These are phyloP conservation scores for Stylophora pistillata DNA, from an alignment of 64 coral and sea anemone species.

Conservation along the genomic window DNA sequence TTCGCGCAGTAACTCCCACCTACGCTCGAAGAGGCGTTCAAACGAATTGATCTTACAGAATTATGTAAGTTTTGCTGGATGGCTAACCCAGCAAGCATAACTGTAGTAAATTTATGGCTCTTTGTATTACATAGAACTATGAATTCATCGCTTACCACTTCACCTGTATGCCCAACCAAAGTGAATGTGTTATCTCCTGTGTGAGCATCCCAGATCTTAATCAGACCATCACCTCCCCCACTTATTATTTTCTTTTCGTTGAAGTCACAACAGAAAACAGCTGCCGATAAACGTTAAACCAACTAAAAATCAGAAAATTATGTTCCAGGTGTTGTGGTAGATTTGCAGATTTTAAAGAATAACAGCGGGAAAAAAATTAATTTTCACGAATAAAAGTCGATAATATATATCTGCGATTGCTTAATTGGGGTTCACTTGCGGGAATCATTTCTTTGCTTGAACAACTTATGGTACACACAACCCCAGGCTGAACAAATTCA, in stretches of 20 bases:
- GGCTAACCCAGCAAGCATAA: too few species aligned
- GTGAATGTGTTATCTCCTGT: conserved; percentile 33
- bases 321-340: background rate
- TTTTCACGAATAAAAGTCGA: background rate
- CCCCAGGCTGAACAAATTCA: too few species aligned
- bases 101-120: background rate
- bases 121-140: background rate
- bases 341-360: too few species aligned
- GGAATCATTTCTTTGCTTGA: too few species aligned
- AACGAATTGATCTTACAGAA: too few species aligned
- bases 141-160: conserved; percentile 28
- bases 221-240: conserved; percentile 54
- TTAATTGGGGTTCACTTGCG: too few species aligned
- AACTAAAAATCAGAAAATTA: background rate
- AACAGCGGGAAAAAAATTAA: background rate
- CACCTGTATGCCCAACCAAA: conserved; percentile 52
- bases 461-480: too few species aligned
- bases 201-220: conserved; percentile 50
- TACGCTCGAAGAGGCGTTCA: too few species aligned
- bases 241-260: conserved; percentile 54
- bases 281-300: background rate
- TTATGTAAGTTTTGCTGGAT: too few species aligned
- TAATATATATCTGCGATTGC: background rate
- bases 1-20: too few species aligned
- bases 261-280: conserved; percentile 66